Percentiles rank a stretch among this genome's conserved stretches.
Evolutionary conservation across 1,140 invertebrate genomes (phyloP).

Genomic region (Zaprionus capensis): DNA sequence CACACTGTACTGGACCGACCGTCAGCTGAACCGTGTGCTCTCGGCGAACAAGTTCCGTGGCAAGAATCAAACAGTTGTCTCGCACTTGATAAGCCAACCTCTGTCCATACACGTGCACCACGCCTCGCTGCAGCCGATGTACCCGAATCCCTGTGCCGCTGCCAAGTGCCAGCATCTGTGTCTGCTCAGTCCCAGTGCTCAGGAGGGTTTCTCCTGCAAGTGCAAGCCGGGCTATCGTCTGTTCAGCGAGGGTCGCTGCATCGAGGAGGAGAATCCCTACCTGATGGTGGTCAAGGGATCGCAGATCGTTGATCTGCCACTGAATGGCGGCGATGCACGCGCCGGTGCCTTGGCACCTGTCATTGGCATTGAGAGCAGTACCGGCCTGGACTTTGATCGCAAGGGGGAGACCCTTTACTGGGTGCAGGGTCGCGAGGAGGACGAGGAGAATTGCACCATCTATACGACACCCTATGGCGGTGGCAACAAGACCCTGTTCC

Average conservation of each 20-base stretch:
- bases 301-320: slow-evolving; percentile 93
- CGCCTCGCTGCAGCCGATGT: slow-evolving; percentile 95
- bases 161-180: slow-evolving; percentile 95
- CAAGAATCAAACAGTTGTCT: slow-evolving; percentile 95
- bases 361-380: slow-evolving; percentile 95
- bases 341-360: slow-evolving; percentile 94
- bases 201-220: slow-evolving; percentile 92
- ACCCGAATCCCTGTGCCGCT: slow-evolving; percentile 92
- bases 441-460: slow-evolving; percentile 92
- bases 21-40: slow-evolving; percentile 94
- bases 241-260: slow-evolving; percentile 89
- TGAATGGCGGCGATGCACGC: slow-evolving; percentile 90
- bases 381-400: slow-evolving; percentile 96
- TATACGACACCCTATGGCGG: slow-evolving; percentile 93
- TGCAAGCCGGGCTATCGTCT: slow-evolving; percentile 95
- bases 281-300: slow-evolving; percentile 95
- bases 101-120: slow-evolving; percentile 97
- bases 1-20: slow-evolving; percentile 98
- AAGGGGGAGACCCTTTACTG: slow-evolving; percentile 93
- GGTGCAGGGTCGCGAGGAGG: slow-evolving; percentile 91
- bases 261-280: slow-evolving; percentile 94
- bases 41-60: slow-evolving; percentile 96
- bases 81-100: slow-evolving; percentile 96
- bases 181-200: slow-evolving; percentile 90
- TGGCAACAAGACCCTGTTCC: slow-evolving; percentile 94